Conservation (phyloP, 1,140 invertebrate species). For the Lucilia sericata region DNA sequence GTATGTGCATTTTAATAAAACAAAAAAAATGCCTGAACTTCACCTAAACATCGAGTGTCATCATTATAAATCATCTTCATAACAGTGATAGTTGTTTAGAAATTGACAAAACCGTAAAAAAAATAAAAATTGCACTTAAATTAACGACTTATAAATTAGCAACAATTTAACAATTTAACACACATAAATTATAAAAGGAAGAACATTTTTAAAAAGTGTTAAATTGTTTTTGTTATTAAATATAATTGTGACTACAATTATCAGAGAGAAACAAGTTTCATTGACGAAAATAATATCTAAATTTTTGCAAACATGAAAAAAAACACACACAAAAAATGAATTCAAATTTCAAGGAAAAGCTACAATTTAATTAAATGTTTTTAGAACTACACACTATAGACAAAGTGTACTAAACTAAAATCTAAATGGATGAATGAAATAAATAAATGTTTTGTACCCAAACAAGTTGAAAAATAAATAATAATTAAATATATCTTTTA, state of each 20-base stretch:
- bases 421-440: background rate
- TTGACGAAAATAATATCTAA: background rate
- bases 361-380: background rate
- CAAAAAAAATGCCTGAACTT: background rate
- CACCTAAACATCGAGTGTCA: background rate
- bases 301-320: background rate
- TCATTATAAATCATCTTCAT: constrained; percentile 1
- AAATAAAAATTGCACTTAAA: background rate
- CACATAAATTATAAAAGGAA: constrained; percentile 3
- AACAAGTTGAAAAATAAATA: background rate
- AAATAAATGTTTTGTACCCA: background rate
- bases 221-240: background rate
- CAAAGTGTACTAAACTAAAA: no score
- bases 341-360: constrained; percentile 20
- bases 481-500: background rate
- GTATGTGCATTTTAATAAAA: background rate
- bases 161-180: background rate
- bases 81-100: constrained; percentile 11
- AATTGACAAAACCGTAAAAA: background rate
- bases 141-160: background rate
- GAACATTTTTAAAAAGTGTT: constrained; percentile 2
- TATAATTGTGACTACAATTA: background rate
- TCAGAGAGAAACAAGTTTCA: constrained; percentile 3
- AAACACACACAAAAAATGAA: background rate
- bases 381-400: no score